Percentiles rank a stretch among this genome's conserved stretches.
phyloP scores from a whole-genome alignment of 2,797 vertebrate genomes.

The Poecilia wingei region DNA sequence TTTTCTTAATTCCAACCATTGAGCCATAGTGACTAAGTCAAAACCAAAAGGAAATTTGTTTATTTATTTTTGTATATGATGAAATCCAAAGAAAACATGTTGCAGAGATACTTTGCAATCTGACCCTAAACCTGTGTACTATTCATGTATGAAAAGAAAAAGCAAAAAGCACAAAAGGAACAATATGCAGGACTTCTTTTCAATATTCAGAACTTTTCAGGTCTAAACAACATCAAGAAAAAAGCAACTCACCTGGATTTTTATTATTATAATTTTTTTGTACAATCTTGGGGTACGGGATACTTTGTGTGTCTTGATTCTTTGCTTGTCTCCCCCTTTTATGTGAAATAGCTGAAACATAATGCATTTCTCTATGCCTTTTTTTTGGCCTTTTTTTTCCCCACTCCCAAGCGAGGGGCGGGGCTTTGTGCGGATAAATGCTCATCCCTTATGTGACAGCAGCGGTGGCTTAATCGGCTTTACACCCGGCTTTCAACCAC shows the following conservation, averaged over 20 bases:
- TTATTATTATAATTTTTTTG: conserved; percentile 33
- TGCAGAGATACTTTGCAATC: conserved; percentile 73
- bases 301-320: conserved; percentile 71
- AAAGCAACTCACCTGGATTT: conserved; percentile 78
- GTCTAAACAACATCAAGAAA: conserved; percentile 51
- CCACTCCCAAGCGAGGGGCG: conserved; percentile 13
- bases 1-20: conserved; percentile 66
- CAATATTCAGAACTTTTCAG: conserved; percentile 32
- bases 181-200: conserved; percentile 77
- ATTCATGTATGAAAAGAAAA: conserved; percentile 72
- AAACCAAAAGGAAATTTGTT: conserved; percentile 77
- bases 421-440: conserved; percentile 32
- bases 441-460: conserved; percentile 55
- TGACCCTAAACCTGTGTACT: conserved; percentile 81
- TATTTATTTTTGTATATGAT: conserved; percentile 81
- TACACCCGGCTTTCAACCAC: conserved; percentile 32
- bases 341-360: conserved; percentile 55
- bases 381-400: conserved; percentile 4
- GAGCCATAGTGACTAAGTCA: conserved; percentile 83
- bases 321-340: conserved; percentile 55
- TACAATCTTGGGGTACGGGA: conserved; percentile 72
- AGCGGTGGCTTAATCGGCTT: conserved; percentile 56
- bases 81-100: conserved; percentile 79
- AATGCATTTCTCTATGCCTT: conserved; percentile 13
- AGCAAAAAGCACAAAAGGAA: conserved; percentile 78